Base-by-base conservation (phyloP, 2,888 invertebrate species). In the Orchesella flavescens region DNA sequence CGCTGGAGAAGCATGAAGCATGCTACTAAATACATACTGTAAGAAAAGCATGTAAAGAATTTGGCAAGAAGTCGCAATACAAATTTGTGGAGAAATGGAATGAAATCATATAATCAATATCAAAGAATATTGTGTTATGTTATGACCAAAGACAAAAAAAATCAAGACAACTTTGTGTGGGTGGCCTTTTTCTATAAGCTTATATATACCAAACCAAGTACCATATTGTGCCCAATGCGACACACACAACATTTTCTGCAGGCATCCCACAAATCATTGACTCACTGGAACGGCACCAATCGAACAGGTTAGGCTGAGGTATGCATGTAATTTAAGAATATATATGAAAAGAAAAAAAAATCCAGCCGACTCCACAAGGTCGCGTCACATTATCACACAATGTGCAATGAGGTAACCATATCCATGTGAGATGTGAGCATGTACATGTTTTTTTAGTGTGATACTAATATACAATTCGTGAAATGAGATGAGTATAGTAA, bases 201-300 rank as follows among this genome's bases (percentile, higher is more conserved):
- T 1, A 3, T 65, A 5, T 5, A 13, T 24, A 65, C 24, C 24
- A 24, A 2, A 13, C 19, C 17, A 68, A 1, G 12, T 49, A n/a
- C 17, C 46, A 43, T 13, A 10, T 49, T 66, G 17, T 66, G 34
- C 7, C 7, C 21, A 9, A 63, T 23, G 23, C 63, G 21, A 24
- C n/a, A 24, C 63, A 21, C 3, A 1, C n/a, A 44, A 9, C 44
- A 7, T 44, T 49, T 49, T 15, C n/a, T 49, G 3, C 12, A 2
- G 10, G 5, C 17, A 24, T 21, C 3, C n/a, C 53, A 24, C 24
- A 61, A 61, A 19, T 15, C 43, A 49, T 69, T 72, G 46, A 34
- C 49, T 74, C 69, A 53, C 81, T 81, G 81, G 74, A 74, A 74
- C 81, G 81, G 81, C 74, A 74, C 81, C 68, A 81, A 63, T 53